phyloP scores from a whole-genome alignment of 2,113 vertebrate species.

The Dicerorhinus sumatrensis region DNA sequence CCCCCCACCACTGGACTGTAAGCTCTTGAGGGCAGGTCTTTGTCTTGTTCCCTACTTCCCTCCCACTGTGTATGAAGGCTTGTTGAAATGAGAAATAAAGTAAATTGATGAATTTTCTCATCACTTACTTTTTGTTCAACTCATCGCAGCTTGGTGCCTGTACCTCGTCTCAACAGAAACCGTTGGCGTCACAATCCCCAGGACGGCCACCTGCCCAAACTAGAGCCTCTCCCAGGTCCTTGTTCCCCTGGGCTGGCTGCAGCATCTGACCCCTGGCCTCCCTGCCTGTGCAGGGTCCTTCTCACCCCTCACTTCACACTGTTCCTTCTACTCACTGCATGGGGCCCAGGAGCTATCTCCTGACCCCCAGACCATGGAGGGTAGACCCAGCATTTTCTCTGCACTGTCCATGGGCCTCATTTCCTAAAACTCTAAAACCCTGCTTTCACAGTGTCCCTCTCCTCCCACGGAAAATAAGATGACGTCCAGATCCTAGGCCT shows the following conservation, averaged over 20 bases:
- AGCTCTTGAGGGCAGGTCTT: background rate
- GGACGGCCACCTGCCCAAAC: accelerated
- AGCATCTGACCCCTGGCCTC: background rate
- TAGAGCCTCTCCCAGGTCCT: accelerated
- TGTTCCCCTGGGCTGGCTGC: background rate
- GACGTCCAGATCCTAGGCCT: background rate
- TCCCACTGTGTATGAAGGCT: background rate
- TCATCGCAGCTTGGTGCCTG: background rate
- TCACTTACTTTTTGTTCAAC: background rate
- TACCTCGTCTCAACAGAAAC: background rate
- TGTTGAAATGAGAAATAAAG: background rate
- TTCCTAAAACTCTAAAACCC: background rate
- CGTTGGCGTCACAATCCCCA: background rate
- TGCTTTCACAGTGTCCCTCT: no score
- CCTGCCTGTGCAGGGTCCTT: background rate
- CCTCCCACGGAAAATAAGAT: background rate
- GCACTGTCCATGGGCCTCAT: background rate
- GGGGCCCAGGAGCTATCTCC: background rate
- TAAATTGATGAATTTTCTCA: background rate
- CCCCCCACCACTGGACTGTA: background rate
- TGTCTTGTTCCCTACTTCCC: background rate
- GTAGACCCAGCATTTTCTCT: background rate
- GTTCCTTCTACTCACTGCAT: background rate
- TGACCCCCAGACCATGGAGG: accelerated
- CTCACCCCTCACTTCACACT: background rate